Base-by-base conservation (phyloP, 1,140 invertebrate genomes). In the Polyergus mexicanus region DNA sequence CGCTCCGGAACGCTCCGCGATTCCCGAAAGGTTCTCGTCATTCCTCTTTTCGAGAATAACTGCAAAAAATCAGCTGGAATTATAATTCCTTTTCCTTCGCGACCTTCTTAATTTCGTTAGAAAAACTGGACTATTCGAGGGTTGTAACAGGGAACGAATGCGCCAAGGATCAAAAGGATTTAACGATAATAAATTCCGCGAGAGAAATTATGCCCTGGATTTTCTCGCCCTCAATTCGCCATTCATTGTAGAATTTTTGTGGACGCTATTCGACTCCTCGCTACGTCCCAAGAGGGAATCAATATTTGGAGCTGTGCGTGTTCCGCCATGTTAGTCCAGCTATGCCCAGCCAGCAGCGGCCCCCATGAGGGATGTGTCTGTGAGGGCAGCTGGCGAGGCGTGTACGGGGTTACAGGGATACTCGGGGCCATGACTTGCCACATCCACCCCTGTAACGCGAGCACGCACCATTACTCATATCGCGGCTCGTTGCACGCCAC, bases 391-490 rank as follows among this genome's bases (percentile, higher is more conserved):
- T 94, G 94, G 85, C 76, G 71, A 86, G 86, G 72, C 77, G 77
- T 86, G 87, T 87, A 90, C 68, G 84, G 91, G 88, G 83, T 91
- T 90, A 88, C 68, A 90, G 91, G 91, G 92, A 92, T 93, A 94
- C 93, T 94, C 90, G 92, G 92, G 77, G 92, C 90, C 91, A 90
- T 94, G 94, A 95, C 94, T 94, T 93, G 93, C 93, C 66, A 93
- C 84, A 94, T 92, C 91, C 88, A 92, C 93, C 94, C 93, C 93
- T 92, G 63, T 89, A 92, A 94, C 90, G 91, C 90, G 92, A 91
- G 92, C 94, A 94, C 94, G 93, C 94, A 94, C 94, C 94, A 94
- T 94, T 95, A 94, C 94, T 94, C 94, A 95, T 94, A 94, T 94
- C 93, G 89, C 90, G 92, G 92, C 94, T 94, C 90, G 91, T 92